These are phyloP conservation scores for Porites rus DNA, from an alignment of 92 coral and sea anemone species.

Conservation along the genomic window DNA sequence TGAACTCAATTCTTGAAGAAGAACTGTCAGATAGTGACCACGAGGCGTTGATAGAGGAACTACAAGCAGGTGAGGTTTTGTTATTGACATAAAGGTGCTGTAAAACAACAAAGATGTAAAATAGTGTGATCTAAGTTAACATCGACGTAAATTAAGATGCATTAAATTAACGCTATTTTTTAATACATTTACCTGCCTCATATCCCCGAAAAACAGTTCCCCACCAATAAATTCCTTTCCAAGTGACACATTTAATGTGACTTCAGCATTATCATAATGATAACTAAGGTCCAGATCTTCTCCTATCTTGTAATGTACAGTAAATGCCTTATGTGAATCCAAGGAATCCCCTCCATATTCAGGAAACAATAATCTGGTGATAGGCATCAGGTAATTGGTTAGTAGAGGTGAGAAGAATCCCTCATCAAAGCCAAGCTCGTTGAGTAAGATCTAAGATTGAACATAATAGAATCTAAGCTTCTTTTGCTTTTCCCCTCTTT, in stretches of 20 bases:
- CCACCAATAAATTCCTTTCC: constrained; percentile 90
- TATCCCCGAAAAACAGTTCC: constrained; percentile 89
- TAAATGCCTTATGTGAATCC: constrained; percentile 97
- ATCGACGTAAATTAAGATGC: no score
- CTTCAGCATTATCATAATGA: constrained; percentile 98
- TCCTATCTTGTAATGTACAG: constrained; percentile 96
- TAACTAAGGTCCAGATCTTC: constrained; percentile 90
- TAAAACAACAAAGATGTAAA: no score
- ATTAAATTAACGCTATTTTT: neutral
- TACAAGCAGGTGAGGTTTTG: no score
- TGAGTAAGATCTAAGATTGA: constrained; percentile 75
- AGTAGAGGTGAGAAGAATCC: constrained; percentile 81
- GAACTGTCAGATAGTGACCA: no score
- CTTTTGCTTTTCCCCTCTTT: no score
- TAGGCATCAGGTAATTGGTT: constrained; percentile 76
- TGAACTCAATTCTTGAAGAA: no score
- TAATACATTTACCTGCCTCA: constrained; percentile 78
- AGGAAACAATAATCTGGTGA: constrained; percentile 83
- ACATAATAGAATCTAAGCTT: neutral
- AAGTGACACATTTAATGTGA: constrained; percentile 91
- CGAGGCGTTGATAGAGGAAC: no score
- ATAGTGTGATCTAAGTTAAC: no score
- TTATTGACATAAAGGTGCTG: no score
- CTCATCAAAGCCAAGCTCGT: constrained; percentile 94
- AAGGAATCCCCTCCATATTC: constrained; percentile 85